Evolutionary conservation across 1,140 invertebrate species (phyloP), one percentile per base, ranked within the genome.

Genomic region (Triops cancriformis): DNA sequence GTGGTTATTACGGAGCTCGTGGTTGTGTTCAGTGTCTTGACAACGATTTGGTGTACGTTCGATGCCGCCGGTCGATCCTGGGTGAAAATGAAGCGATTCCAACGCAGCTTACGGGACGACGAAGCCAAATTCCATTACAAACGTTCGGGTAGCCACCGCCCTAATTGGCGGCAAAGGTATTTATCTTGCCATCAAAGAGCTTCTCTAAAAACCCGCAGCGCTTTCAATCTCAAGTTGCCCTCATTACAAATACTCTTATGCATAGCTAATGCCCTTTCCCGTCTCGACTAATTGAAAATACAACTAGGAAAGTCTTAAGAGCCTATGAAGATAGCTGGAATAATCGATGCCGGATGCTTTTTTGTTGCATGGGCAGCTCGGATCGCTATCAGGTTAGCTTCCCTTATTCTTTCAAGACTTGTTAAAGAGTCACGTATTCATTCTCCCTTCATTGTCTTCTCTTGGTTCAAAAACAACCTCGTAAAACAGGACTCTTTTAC

Each of bases 271-370:
- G 73, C 28, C 73, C 14, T 28, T 74, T 23, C 7, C 10, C 28
- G 3, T 14, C 26, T 41, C 11, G 31, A 64, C 51, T 23, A n/a
- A 64, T 64, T n/a, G 6, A 14, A 31, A 41, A 80, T 82, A 75
- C 82, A 78, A 82, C 28, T 84, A 95, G 94, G 82, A 95, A 95
- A 88, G 94, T 95, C 3, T 89, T 95, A 81, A 86, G 93, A 79
- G 92, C 93, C 11, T 96, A 96, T 85, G 92, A 96, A 85, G 92
- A 95, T 82, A 94, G 93, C 81, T 96, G 94, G 94, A 91, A 96
- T 82, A 90, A 93, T 83, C 87, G 94, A 79, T 95, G 94, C 83
- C 88, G 91, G 42, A 85, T 95, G 77, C 83, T 96, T 0, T 96
- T 95, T 82, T 96, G 94, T 84, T 96, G 94, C 85, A 91, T 95